phyloP scores from a whole-genome alignment of 2,113 vertebrate genomes.

The Ictalurus punctatus region DNA sequence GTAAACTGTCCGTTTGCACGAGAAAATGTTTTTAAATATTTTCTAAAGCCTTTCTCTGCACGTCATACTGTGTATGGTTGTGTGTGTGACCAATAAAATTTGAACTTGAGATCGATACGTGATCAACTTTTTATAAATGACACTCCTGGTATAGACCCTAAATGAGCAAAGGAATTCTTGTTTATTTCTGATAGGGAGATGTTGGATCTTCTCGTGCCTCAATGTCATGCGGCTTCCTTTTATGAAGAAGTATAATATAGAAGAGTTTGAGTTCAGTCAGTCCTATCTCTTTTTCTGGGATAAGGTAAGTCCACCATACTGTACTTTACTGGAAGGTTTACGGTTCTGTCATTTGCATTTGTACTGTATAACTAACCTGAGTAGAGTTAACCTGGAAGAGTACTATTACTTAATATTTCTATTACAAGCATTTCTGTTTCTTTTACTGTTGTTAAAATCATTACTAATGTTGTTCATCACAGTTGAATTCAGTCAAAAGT shows the following conservation, averaged over 20 bases:
- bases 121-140: not conserved
- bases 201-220: conserved; percentile 99
- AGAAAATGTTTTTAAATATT: not conserved
- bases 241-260: conserved; percentile 96
- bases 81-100: no score
- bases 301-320: conserved; percentile 79
- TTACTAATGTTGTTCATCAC: not conserved
- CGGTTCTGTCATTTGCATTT: not conserved
- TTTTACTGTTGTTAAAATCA: not conserved
- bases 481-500: not conserved
- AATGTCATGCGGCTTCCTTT: conserved; percentile 97
- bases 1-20: not conserved
- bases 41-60: not conserved
- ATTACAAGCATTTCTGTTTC: not conserved
- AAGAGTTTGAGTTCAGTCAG: conserved; percentile 99
- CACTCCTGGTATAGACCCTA: not conserved
- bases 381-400: not conserved
- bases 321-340: not conserved
- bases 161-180: not conserved
- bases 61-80: no score
- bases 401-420: not conserved
- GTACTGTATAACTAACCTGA: not conserved
- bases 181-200: conserved; percentile 80
- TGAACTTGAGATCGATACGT: no score
- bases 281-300: conserved; percentile 98